Evolutionary conservation across 2,113 vertebrate species (phyloP).

Genomic region (Riparia riparia): DNA sequence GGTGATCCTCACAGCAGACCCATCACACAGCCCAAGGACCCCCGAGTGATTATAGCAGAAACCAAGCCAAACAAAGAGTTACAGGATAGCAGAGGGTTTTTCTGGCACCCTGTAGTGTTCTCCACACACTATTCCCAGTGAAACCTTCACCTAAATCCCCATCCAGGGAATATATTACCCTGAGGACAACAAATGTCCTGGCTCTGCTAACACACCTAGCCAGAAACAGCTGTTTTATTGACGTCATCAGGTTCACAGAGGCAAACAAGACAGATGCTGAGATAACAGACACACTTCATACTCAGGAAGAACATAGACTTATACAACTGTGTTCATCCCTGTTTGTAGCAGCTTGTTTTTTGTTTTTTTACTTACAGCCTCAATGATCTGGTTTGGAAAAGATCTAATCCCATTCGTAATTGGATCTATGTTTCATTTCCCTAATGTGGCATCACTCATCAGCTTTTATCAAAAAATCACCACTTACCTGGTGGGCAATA

Average conservation of each 20-base stretch:
- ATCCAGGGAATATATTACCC: background rate
- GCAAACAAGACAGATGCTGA: background rate
- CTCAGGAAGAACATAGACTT: background rate
- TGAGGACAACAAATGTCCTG: background rate
- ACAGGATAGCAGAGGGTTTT: fast-evolving
- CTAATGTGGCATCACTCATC: background rate
- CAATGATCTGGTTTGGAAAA: background rate
- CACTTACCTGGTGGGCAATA: background rate
- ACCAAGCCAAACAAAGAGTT: background rate
- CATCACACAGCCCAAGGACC: background rate
- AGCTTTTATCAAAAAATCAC: background rate
- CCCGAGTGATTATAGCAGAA: background rate
- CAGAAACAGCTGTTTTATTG: background rate
- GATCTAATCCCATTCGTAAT: background rate
- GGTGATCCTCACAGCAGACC: background rate
- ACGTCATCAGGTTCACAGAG: background rate
- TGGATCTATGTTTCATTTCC: background rate
- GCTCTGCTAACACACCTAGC: background rate
- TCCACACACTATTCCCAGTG: background rate
- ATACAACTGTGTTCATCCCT: background rate
- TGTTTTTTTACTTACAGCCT: background rate
- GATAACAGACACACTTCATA: background rate
- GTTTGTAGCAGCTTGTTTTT: background rate
- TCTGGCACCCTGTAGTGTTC: background rate
- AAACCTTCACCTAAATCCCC: background rate